Conservation (phyloP, 2,797 vertebrate genomes). For the Valencia hispanica region DNA sequence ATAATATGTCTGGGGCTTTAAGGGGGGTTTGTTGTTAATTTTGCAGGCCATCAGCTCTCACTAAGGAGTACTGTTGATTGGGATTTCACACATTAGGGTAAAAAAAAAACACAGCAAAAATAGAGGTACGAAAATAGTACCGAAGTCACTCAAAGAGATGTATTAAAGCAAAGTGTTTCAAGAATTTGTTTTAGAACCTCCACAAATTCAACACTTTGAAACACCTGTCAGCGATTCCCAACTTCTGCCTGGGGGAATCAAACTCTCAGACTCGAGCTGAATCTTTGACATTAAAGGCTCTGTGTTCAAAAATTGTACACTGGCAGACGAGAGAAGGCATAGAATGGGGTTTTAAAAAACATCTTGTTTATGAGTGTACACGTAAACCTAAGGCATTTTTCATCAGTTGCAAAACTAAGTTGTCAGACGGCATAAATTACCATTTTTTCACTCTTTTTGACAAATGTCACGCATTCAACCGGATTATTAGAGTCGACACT, state of each 20-base stretch:
- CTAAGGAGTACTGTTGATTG: constrained; percentile 55
- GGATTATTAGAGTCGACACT: constrained; percentile 34
- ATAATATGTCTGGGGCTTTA: constrained; percentile 46
- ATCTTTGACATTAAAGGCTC: constrained; percentile 63
- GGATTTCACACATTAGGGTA: constrained; percentile 37
- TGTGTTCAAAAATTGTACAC: constrained; percentile 49
- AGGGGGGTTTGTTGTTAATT: constrained; percentile 36
- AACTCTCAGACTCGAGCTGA: constrained; percentile 62
- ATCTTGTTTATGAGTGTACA: constrained; percentile 56
- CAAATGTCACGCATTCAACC: constrained; percentile 27
- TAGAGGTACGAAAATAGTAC: constrained; percentile 63
- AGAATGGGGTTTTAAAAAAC: constrained; percentile 28
- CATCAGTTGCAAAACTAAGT: constrained; percentile 39
- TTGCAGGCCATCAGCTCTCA: constrained; percentile 37
- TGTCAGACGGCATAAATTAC: constrained; percentile 46
- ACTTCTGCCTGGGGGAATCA: constrained; percentile 72
- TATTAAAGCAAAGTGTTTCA: constrained; percentile 63
- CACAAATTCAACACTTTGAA: constrained; percentile 77
- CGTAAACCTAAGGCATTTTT: constrained; percentile 42
- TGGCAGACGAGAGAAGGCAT: constrained; percentile 43
- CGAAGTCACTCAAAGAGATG: constrained; percentile 59
- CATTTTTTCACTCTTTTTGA: constrained; percentile 24
- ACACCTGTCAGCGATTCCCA: constrained; percentile 72
- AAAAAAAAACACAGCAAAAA: constrained; percentile 49
- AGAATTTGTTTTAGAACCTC: constrained; percentile 73